Evolutionary conservation across 2,888 invertebrate genomes (phyloP), one percentile per base, ranked within the genome.

Genomic region (Hirtodrosophila confusa): DNA sequence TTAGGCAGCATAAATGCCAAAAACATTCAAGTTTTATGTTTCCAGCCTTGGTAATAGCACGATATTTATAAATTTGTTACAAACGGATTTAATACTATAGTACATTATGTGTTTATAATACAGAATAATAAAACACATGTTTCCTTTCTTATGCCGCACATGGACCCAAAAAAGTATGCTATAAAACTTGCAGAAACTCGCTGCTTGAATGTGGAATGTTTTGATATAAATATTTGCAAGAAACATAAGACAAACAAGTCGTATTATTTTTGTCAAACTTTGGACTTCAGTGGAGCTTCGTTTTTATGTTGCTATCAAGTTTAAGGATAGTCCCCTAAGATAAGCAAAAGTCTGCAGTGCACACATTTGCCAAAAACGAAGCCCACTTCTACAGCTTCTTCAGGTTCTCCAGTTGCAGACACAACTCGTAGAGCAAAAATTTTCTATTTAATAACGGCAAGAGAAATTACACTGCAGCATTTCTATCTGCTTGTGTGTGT

Each of bases 401-500:
- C 11, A 53, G 48, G 12, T 41, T 53, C 43, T 48, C 9, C 41
- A 54, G 69, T 48, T 54, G 7, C 63, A 58, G 53, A 53, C 58
- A 63, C 66, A 66, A 75, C 44, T 80, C 80, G 69, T 68, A 61
- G 53, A 82, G 55, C 31, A 37, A 40, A 75, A 87, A 75, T 85
- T 65, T 75, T 82, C 72, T 75, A 85, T 82, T 87, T 80, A 82
- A 82, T 80, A 87, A 87, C 73, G 65, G 60, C 72, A 75, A 78
- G 82, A 82, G 79, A 85, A 82, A 82, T 82, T 82, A 82, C 67
- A 82, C 82, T 82, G 82, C 82, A 82, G 75, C 73, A 85, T 66
- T 82, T 61, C 48, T 47, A 41, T 51, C 56, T 64, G 43, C 45
- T 23, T 23, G 12, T 39, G 40, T 39, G 24, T 65, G 44, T 69